Conservation (phyloP, 2,113 vertebrate species). For the Syngnathus scovelli region DNA sequence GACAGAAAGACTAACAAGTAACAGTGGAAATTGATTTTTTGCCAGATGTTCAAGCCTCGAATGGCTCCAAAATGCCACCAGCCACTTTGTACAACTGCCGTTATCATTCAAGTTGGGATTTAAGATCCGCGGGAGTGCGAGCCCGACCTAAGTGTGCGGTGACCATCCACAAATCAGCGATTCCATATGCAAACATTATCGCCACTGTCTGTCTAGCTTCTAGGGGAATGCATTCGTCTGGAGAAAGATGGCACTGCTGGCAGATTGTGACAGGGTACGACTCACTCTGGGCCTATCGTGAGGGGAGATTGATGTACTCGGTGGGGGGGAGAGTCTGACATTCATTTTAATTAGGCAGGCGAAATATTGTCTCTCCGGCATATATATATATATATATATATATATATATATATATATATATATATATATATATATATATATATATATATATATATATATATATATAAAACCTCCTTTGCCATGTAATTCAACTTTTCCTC, state of each 20-base stretch:
- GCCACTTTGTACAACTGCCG: constrained; percentile 19
- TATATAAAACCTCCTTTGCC: constrained; percentile 28
- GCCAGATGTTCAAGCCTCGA: too few relatives aligned
- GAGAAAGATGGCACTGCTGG: constrained; percentile 52
- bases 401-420: constrained; percentile 20
- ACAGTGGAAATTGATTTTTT: too few relatives aligned
- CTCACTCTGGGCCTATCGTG: constrained; percentile 57
- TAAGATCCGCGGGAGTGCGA: constrained; percentile 5
- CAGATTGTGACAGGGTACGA: constrained; percentile 60
- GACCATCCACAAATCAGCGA: constrained; percentile 42
- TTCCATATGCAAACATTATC: constrained; percentile 51
- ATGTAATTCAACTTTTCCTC: constrained; percentile 32
- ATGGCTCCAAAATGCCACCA: too few relatives aligned
- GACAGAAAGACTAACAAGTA: too few relatives aligned
- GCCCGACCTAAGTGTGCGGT: constrained; percentile 22
- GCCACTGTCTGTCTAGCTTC: constrained; percentile 35
- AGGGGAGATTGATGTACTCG: constrained; percentile 67
- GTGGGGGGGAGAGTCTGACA: constrained; percentile 64
- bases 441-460: constrained; percentile 20
- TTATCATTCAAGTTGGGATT: constrained; percentile 19
- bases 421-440: constrained; percentile 16
- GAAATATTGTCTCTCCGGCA: constrained; percentile 55
- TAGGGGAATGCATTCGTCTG: constrained; percentile 38
- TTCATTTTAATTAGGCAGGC: constrained; percentile 74
- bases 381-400: constrained; percentile 16